Conservation (phyloP, 2,888 invertebrate species). For the Dioctria linearis region DNA sequence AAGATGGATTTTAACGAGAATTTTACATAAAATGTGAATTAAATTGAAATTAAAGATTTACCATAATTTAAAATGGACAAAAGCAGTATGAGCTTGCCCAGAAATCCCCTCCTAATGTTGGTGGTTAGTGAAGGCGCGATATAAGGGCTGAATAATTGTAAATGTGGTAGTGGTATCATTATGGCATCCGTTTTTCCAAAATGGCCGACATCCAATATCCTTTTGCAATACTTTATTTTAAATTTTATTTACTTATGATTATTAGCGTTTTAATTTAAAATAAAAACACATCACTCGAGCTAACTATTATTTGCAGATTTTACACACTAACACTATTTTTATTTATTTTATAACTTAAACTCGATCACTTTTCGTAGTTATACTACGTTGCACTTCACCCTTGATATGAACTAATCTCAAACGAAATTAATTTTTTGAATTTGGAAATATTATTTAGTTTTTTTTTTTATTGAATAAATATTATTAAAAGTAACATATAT, state of each 20-base stretch:
- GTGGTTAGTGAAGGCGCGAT: constrained; percentile 62
- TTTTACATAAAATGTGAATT: not conserved
- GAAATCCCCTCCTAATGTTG: constrained; percentile 58
- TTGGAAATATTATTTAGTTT: not conserved
- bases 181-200: constrained; percentile 63
- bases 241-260: not conserved
- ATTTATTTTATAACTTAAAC: not conserved
- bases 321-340: not conserved
- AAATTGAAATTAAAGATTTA: constrained; percentile 15
- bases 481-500: constrained; percentile 23
- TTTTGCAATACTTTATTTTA: constrained; percentile 13
- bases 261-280: constrained; percentile 30
- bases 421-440: not conserved
- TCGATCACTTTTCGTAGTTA: not conserved
- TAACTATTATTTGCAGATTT: constrained; percentile 1
- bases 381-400: not conserved
- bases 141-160: constrained; percentile 59
- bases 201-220: constrained; percentile 65
- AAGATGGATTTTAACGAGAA: not conserved
- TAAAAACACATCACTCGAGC: constrained; percentile 37
- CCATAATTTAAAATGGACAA: constrained; percentile 37
- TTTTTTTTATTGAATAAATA: constrained; percentile 4
- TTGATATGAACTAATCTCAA: not conserved
- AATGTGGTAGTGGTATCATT: constrained; percentile 60
- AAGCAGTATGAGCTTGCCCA: constrained; percentile 41